Evolutionary conservation across 2,888 invertebrate genomes (phyloP).

Genomic region (Argyresthia goedartella): DNA sequence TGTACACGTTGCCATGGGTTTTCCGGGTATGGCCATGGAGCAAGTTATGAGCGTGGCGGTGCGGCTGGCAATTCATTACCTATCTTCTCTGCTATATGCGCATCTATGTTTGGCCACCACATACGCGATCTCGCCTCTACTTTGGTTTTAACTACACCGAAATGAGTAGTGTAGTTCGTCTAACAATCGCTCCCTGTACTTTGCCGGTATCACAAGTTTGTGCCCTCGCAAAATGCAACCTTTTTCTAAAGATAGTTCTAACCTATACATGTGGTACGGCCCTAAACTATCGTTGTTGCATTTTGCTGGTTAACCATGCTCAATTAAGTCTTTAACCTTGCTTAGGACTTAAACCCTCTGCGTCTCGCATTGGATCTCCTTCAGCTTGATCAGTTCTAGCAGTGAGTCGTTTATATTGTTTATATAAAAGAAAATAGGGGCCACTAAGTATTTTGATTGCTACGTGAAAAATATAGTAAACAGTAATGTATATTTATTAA

Average conservation of each 20-base stretch:
- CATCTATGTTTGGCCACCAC: no score
- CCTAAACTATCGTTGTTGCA: neutral
- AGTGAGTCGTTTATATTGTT: neutral
- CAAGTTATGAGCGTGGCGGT: no score
- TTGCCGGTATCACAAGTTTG: neutral
- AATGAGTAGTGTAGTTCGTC: neutral
- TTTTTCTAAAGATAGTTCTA: neutral
- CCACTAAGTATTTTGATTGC: no score
- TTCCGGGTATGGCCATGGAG: no score
- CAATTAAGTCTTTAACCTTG: neutral
- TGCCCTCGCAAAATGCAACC: neutral
- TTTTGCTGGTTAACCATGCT: neutral
- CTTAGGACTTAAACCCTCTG: neutral
- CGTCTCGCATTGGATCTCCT: neutral
- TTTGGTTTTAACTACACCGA: no score
- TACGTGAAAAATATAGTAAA: no score
- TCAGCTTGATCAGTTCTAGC: neutral
- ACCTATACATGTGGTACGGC: neutral
- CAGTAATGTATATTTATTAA: no score
- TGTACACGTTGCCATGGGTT: no score
- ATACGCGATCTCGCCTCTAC: no score
- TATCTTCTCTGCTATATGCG: no score
- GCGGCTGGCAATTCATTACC: no score
- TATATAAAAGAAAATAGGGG: no score
- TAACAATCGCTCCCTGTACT: neutral